These are phyloP conservation scores for Fragum fragum DNA, from an alignment of 2,888 invertebrate genomes.

Conservation along the genomic window DNA sequence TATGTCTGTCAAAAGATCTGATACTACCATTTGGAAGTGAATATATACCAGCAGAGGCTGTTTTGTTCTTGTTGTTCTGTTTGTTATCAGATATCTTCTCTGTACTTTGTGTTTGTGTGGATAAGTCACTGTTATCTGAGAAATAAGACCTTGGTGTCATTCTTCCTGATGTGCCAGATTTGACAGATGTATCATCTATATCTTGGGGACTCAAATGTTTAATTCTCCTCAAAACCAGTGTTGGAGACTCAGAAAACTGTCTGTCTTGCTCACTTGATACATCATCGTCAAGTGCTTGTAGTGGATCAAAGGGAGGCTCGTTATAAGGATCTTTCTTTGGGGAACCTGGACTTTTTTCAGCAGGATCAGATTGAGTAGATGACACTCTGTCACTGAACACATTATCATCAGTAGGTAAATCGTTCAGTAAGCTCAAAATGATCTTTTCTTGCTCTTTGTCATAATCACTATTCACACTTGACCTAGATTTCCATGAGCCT, in stretches of 20 bases:
- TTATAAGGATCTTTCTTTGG: neutral
- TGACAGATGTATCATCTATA: conserved; percentile 28
- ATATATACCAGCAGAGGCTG: conserved; percentile 30
- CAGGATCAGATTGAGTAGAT: neutral
- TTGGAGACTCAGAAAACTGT: conserved; percentile 42
- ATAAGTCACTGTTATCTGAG: conserved; percentile 29
- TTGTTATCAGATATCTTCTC: neutral
- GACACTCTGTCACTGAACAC: conserved; percentile 14
- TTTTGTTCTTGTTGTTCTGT: neutral
- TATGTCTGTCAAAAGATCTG: neutral
- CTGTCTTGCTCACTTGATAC: neutral
- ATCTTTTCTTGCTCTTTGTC: conserved; percentile 45
- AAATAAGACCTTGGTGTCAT: conserved; percentile 37
- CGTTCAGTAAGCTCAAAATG: conserved; percentile 60
- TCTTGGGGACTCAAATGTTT: conserved; percentile 34
- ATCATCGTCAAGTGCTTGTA: conserved; percentile 7
- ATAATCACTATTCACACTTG: conserved; percentile 25
- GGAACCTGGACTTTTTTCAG: neutral
- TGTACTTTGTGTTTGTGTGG: conserved; percentile 23
- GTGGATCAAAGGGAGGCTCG: neutral
- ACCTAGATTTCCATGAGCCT: neutral
- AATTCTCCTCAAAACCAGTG: conserved; percentile 45
- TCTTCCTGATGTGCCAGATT: conserved; percentile 34
- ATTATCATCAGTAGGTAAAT: conserved; percentile 6
- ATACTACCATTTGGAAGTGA: conserved; percentile 32